phyloP scores from a whole-genome alignment of 1,140 invertebrate genomes.

The Aphelenchoides fujianensis region DNA sequence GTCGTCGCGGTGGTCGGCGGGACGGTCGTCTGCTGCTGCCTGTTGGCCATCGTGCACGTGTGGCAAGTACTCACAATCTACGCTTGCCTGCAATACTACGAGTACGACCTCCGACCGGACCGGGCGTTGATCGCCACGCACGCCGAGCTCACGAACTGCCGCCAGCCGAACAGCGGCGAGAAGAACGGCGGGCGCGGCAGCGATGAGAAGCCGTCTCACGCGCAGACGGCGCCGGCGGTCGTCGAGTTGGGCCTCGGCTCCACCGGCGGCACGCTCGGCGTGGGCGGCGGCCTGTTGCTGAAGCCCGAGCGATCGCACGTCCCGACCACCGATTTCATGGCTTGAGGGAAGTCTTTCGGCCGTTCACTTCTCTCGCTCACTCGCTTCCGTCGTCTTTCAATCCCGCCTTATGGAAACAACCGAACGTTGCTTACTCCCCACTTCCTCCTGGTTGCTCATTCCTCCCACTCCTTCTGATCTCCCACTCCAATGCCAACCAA shows the following conservation, averaged over 20 bases:
- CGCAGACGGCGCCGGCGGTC: slow-evolving; percentile 3
- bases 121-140: not conserved
- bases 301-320: not conserved
- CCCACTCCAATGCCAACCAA: too few species aligned
- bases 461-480: too few species aligned
- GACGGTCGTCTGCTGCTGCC: slow-evolving; percentile 38
- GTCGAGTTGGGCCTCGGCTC: not conserved
- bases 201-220: not conserved
- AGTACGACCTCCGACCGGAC: slow-evolving; percentile 24
- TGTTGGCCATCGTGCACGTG: slow-evolving; percentile 44
- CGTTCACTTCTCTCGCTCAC: too few species aligned
- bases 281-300: not conserved
- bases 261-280: too few species aligned
- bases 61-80: slow-evolving; percentile 52
- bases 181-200: not conserved
- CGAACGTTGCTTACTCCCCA: too few species aligned
- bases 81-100: slow-evolving; percentile 45
- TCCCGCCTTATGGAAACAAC: too few species aligned
- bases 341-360: too few species aligned
- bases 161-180: too few species aligned
- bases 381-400: too few species aligned
- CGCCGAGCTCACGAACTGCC: not conserved
- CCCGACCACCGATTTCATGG: not conserved
- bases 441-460: too few species aligned
- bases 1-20: slow-evolving; percentile 31